Evolutionary conservation across 2,888 invertebrate species (phyloP), one percentile per base, ranked within the genome.

Genomic region (Latrodectus hesperus): DNA sequence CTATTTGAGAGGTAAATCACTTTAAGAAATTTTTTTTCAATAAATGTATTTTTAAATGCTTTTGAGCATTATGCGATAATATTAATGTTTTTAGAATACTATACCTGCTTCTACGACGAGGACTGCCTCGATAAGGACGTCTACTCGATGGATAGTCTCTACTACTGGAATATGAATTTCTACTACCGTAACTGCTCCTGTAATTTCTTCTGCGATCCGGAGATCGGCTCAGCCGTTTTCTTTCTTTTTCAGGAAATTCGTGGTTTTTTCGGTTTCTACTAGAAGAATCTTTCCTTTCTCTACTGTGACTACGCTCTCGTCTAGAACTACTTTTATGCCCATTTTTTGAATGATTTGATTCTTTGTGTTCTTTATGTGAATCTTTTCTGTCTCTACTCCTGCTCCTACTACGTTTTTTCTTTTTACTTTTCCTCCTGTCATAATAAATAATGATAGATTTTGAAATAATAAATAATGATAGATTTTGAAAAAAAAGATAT

Each of bases 381-480:
- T 90, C 90, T 16, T 91, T 90, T 4, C 90, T 88, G 76, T 90
- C 90, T 74, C 90, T 89, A 22, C 90, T 89, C 53, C 89, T 89
- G 22, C 90, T 89, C 60, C 89, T 72, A 65, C 89, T 90, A 9
- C 90, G 90, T 49, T 81, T 87, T 51, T 87, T 87, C 65, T 87
- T 87, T 65, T 87, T 87, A 49, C 53, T 76, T 51, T 84, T 89
- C 81, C 88, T 88, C 78, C 89, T 89, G 68, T 84, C 38, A 65
- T 11, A 60, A 60, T 10, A 38, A n/a, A 10, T 60, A 60, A 60
- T 60, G 10, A 9, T 60, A 6, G n/a, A 60, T 60, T 60, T 60
- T 1, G 2, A 70, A 51, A 51, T 52, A 72, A 49, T 16, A 51
- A 17, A 51, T 51, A 51, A 8, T 70, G 52, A 1, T 5, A 72